These are phyloP conservation scores for Halcyon leucocephala DNA, from an alignment of 2,797 vertebrate genomes.

Conservation along the genomic window DNA sequence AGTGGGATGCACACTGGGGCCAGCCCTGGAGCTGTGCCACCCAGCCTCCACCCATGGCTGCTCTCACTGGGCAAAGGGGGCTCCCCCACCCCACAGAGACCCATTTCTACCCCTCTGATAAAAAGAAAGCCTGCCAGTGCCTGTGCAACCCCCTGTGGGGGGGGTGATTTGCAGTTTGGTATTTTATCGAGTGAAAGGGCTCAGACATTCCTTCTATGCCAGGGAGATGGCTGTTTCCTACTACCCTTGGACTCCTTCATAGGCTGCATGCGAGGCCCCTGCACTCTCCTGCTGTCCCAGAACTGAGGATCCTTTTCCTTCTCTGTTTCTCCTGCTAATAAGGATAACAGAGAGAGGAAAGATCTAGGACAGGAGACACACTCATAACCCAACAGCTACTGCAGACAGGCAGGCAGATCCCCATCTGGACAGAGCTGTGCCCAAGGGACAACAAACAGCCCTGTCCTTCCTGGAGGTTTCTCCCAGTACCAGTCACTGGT, in stretches of 20 bases:
- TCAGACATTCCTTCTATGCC: rapidly evolving
- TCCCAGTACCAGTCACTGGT: not conserved
- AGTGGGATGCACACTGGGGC: rapidly evolving
- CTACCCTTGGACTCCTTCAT: rapidly evolving
- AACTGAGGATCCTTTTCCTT: not conserved
- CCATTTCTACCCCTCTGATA: not conserved
- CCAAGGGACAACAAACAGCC: not conserved
- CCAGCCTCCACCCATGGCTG: not conserved
- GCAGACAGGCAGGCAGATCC: not conserved
- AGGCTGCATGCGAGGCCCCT: rapidly evolving
- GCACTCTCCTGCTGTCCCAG: rapidly evolving
- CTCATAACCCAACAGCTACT: rapidly evolving
- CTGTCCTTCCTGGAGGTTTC: not conserved
- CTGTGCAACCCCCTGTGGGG: rapidly evolving
- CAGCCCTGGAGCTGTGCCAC: not conserved
- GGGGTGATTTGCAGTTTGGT: not conserved
- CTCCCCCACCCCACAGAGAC: not conserved
- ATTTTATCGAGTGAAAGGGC: not conserved
- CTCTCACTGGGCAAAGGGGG: not conserved
- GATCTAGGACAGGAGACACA: not conserved
- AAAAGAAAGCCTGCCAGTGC: not conserved
- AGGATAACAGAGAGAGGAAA: not conserved
- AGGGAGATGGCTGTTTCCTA: not conserved
- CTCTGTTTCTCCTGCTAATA: not conserved
- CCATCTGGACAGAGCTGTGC: rapidly evolving